Evolutionary conservation across 2,888 invertebrate species (phyloP).

Genomic region (Volucella inflata): DNA sequence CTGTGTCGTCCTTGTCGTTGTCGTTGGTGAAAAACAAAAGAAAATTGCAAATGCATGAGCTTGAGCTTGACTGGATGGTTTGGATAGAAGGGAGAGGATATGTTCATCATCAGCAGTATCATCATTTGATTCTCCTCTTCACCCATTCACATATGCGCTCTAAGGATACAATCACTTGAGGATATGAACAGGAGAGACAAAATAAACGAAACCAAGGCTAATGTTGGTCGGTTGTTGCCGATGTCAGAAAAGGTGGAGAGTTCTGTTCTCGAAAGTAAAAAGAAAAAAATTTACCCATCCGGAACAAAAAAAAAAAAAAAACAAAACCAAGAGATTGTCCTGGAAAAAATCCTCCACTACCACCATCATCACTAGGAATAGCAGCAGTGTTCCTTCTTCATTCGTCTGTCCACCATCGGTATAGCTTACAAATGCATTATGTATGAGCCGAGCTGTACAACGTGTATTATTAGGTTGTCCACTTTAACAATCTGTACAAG

Average conservation of each 20-base stretch:
- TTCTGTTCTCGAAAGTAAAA: constrained; percentile 27
- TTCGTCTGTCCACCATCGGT: constrained; percentile 33
- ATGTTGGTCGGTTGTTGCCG: constrained; percentile 70
- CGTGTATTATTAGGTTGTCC: constrained; percentile 76
- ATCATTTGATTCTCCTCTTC: background rate
- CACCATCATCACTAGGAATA: constrained; percentile 15
- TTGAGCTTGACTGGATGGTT: constrained; percentile 33
- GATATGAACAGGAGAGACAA: constrained; percentile 50
- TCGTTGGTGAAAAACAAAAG: constrained; percentile 65
- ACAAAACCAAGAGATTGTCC: constrained; percentile 45
- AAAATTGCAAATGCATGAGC: constrained; percentile 72
- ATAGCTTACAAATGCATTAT: constrained; percentile 75
- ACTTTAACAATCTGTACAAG: constrained; percentile 75
- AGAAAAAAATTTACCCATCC: constrained; percentile 37
- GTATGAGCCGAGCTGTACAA: constrained; percentile 74
- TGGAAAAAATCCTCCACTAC: constrained; percentile 55
- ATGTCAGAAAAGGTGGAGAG: constrained; percentile 38
- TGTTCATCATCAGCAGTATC: constrained; percentile 43
- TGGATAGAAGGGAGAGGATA: background rate
- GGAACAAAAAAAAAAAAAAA: constrained; percentile 59
- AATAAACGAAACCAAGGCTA: constrained; percentile 71
- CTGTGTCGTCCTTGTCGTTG: constrained; percentile 63
- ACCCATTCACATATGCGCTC: constrained; percentile 30
- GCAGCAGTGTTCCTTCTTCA: constrained; percentile 3
- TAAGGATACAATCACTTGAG: constrained; percentile 72